These are phyloP conservation scores for Apteryx mantelli DNA, from an alignment of 2,113 vertebrate genomes.

Conservation along the genomic window DNA sequence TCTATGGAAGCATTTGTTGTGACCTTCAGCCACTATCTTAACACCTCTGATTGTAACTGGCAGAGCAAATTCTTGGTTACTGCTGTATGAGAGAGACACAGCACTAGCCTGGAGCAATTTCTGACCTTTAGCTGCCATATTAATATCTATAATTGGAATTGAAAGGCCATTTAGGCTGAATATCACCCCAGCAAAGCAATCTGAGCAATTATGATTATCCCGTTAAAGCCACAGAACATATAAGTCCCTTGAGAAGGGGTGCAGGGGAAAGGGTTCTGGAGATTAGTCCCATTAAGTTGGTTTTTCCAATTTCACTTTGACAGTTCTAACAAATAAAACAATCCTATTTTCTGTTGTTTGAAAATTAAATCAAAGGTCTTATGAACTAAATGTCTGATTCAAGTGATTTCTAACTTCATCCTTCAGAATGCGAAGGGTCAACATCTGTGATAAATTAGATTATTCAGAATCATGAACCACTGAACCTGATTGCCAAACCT, in stretches of 20 bases:
- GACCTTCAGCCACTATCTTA: slow-evolving; percentile 25
- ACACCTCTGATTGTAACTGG: not conserved
- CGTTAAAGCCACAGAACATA: slow-evolving; percentile 36
- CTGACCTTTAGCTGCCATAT: slow-evolving; percentile 49
- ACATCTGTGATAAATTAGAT: not conserved
- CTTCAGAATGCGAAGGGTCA: not conserved
- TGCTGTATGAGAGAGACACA: not conserved
- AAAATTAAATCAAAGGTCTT: not conserved
- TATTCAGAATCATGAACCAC: not conserved
- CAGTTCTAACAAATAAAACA: not conserved
- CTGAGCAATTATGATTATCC: not conserved
- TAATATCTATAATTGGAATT: slow-evolving; percentile 53
- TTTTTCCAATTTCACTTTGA: slow-evolving; percentile 42
- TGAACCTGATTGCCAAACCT: not conserved
- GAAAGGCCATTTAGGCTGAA: slow-evolving; percentile 40
- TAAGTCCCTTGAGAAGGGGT: not conserved
- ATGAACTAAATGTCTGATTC: not conserved
- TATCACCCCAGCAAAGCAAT: slow-evolving; percentile 60
- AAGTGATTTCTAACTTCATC: not conserved
- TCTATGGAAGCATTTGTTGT: not conserved
- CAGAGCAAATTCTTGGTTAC: slow-evolving; percentile 1
- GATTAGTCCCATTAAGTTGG: slow-evolving; percentile 37
- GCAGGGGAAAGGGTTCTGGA: not conserved
- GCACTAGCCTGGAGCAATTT: slow-evolving; percentile 8
- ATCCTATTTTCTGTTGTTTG: not conserved